These are phyloP conservation scores for Ceraclea dissimilis DNA, from an alignment of 2,888 invertebrate genomes.

Conservation along the genomic window DNA sequence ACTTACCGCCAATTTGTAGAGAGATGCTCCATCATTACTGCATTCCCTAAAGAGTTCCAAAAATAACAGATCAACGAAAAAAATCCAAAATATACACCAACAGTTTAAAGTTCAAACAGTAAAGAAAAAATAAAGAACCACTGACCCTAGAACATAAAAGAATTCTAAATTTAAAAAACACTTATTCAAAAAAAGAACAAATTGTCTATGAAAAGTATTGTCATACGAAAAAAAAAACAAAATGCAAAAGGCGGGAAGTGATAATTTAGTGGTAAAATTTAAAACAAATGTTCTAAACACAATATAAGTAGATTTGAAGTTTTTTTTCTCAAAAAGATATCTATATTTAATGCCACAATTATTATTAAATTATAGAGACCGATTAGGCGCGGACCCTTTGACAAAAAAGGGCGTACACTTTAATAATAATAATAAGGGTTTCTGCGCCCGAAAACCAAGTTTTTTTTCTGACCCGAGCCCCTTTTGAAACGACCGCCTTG, in stretches of 20 bases:
- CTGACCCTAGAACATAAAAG: neutral
- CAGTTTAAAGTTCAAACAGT: too few relatives aligned
- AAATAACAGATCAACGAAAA: conserved; percentile 10
- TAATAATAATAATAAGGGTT: neutral
- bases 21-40: conserved; percentile 19
- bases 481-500: neutral
- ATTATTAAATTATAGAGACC: too few relatives aligned
- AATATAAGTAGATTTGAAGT: too few relatives aligned
- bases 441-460: neutral
- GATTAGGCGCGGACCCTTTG: too few relatives aligned
- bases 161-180: neutral
- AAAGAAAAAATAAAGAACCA: neutral
- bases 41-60: conserved; percentile 15
- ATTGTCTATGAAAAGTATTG: too few relatives aligned
- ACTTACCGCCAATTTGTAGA: conserved; percentile 22
- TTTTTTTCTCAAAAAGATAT: too few relatives aligned
- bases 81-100: neutral
- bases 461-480: neutral
- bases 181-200: neutral
- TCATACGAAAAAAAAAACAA: too few relatives aligned
- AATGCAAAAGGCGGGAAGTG: too few relatives aligned
- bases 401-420: too few relatives aligned
- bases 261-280: too few relatives aligned
- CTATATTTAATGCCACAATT: too few relatives aligned
- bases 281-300: too few relatives aligned